These are phyloP conservation scores for Numenius arquata DNA, from an alignment of 2,113 vertebrate species.

Conservation along the genomic window DNA sequence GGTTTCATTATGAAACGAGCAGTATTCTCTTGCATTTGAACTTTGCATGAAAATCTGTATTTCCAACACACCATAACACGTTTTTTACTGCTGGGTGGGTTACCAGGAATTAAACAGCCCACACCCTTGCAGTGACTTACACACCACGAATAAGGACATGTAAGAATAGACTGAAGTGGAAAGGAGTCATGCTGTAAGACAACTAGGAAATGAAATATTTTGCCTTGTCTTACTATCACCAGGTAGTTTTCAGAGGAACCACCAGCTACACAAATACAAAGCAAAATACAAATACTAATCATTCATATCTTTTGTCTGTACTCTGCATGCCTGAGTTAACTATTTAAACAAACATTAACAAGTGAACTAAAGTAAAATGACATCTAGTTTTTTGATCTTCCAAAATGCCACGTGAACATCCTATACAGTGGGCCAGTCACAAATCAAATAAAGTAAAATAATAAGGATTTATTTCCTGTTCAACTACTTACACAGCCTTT, in stretches of 20 bases:
- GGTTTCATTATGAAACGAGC: neutral
- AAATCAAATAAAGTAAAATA: neutral
- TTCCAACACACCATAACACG: neutral
- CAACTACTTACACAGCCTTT: neutral
- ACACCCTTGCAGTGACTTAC: neutral
- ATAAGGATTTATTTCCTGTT: neutral
- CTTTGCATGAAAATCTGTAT: neutral
- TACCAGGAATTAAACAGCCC: neutral
- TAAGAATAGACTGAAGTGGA: neutral
- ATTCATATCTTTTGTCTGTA: neutral
- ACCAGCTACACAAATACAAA: neutral
- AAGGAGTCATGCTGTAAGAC: neutral
- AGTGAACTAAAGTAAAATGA: neutral
- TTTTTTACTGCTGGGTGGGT: neutral
- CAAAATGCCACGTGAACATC: neutral
- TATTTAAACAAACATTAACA: neutral
- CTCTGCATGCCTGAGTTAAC: neutral
- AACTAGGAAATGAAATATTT: slow-evolving; percentile 1
- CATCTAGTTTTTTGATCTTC: neutral
- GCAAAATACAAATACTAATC: neutral
- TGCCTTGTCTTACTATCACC: neutral
- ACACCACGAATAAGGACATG: neutral
- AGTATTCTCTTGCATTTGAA: neutral
- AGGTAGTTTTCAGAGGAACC: neutral
- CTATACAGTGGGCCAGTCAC: neutral